phyloP scores from a whole-genome alignment of 2,797 vertebrate species.

The Sandelia bainsii region DNA sequence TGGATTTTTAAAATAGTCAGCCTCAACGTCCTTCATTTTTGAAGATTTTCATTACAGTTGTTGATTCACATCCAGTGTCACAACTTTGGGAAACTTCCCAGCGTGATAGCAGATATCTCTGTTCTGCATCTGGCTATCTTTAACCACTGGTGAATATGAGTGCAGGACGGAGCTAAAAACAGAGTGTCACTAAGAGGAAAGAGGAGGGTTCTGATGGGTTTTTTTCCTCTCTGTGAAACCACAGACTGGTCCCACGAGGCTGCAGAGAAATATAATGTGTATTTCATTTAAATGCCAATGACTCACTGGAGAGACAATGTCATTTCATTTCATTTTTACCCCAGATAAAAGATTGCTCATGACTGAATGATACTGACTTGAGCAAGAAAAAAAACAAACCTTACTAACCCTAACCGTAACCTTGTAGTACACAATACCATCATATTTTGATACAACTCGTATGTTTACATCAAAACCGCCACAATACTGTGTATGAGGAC shows the following conservation, averaged over 20 bases:
- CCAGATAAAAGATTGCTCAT: background rate
- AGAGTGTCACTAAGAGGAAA: constrained; percentile 45
- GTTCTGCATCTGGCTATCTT: constrained; percentile 57
- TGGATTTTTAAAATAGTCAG: background rate
- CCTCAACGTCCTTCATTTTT: background rate
- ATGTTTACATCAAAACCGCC: background rate
- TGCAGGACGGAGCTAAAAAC: constrained; percentile 50
- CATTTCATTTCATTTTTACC: constrained; percentile 21
- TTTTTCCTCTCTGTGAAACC: constrained; percentile 64
- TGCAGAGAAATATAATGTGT: background rate
- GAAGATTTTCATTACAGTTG: background rate
- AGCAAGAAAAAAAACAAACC: background rate
- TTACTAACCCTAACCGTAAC: too few species aligned
- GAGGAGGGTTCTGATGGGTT: constrained; percentile 50
- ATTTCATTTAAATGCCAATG: constrained; percentile 7
- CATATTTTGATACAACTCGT: background rate
- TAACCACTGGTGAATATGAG: constrained; percentile 48
- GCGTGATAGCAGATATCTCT: constrained; percentile 35
- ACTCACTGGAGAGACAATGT: background rate
- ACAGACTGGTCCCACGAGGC: constrained; percentile 24
- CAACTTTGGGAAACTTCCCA: constrained; percentile 25
- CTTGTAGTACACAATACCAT: too few species aligned
- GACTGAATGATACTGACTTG: background rate
- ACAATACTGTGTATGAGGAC: too few species aligned
- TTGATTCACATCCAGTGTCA: constrained; percentile 19